phyloP scores from a whole-genome alignment of 2,888 invertebrate species.

The Autographa gamma region DNA sequence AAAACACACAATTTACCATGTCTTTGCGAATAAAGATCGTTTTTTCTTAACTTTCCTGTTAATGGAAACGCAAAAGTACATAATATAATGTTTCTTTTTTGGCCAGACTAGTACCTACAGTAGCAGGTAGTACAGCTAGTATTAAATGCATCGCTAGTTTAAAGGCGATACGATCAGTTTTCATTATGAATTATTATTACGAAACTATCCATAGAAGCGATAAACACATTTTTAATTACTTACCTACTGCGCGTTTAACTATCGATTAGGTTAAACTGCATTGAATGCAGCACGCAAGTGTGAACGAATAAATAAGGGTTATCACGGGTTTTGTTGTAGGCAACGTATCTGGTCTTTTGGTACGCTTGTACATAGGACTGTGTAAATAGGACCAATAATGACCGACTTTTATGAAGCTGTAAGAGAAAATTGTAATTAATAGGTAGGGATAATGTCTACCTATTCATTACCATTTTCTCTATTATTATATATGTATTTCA shows the following conservation, averaged over 20 bases:
- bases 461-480: no score
- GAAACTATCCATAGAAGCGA: conserved; percentile 15
- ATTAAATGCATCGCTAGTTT: neutral
- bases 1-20: no score
- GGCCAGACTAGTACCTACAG: no score
- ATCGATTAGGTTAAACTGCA: conserved; percentile 36
- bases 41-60: no score
- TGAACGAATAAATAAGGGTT: neutral
- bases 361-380: neutral
- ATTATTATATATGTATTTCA: no score
- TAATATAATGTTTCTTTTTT: no score
- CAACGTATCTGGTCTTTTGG: neutral
- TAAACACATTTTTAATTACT: conserved; percentile 46
- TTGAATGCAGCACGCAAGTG: conserved; percentile 19
- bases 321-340: neutral
- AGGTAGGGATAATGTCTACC: no score
- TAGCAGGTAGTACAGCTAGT: no score
- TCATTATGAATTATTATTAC: conserved; percentile 20
- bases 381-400: neutral
- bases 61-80: no score
- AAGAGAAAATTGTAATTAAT: no score
- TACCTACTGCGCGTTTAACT: conserved; percentile 21
- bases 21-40: no score
- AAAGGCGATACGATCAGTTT: conserved; percentile 18
- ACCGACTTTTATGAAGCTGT: neutral